These are phyloP conservation scores for Alcedo atthis DNA, from an alignment of 2,797 vertebrate genomes.

Conservation along the genomic window DNA sequence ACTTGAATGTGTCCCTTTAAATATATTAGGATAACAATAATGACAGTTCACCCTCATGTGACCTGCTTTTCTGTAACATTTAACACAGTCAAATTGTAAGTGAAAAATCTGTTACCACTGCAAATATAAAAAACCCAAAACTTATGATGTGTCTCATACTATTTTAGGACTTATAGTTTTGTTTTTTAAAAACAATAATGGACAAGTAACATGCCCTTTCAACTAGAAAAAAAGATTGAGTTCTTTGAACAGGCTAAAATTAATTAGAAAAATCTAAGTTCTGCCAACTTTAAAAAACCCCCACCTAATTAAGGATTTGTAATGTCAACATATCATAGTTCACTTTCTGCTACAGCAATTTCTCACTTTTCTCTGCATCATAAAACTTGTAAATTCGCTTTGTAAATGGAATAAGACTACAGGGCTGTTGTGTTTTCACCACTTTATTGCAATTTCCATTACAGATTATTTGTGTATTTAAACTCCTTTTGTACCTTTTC, in stretches of 20 bases:
- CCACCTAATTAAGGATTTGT: conserved; percentile 20
- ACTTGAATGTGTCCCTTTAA: conserved; percentile 68
- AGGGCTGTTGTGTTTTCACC: not conserved
- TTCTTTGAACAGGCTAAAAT: conserved; percentile 8
- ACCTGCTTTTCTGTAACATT: conserved; percentile 64
- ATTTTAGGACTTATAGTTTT: conserved; percentile 47
- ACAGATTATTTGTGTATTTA: not conserved
- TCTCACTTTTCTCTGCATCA: conserved; percentile 14
- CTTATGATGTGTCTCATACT: conserved; percentile 16
- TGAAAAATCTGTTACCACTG: conserved; percentile 44
- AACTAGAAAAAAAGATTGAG: not conserved
- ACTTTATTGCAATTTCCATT: not conserved
- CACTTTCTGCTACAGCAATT: not conserved
- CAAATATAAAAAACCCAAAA: conserved; percentile 57
- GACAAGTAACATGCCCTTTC: not conserved
- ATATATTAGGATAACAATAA: conserved; percentile 66
- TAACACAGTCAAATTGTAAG: conserved; percentile 65
- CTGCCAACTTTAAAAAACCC: not conserved
- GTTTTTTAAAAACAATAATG: not conserved
- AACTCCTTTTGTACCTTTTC: not conserved
- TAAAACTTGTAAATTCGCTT: not conserved
- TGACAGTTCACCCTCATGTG: conserved; percentile 47
- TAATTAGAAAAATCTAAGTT: conserved; percentile 26
- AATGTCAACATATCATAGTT: not conserved
- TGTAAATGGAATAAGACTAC: not conserved